phyloP scores from a whole-genome alignment of 2,888 invertebrate genomes.

The Drosophila mettleri region DNA sequence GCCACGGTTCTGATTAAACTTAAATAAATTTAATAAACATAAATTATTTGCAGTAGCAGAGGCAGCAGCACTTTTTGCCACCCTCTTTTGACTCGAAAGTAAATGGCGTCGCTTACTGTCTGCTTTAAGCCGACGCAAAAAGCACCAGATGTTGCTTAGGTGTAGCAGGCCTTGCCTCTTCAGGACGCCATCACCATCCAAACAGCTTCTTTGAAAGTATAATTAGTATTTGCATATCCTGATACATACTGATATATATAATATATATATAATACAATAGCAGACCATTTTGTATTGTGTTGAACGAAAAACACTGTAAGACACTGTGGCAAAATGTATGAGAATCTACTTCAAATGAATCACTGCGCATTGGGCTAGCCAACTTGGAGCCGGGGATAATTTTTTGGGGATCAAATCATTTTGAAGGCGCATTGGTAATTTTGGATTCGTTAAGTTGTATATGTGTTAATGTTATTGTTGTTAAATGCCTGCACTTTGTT shows the following conservation, averaged over 20 bases:
- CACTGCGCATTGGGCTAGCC: conserved; percentile 27
- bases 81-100: conserved; percentile 51
- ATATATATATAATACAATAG: background rate
- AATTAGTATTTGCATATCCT: conserved; percentile 79
- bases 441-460: conserved; percentile 22
- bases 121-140: conserved; percentile 74
- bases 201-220: conserved; percentile 75
- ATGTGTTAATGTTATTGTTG: conserved; percentile 40
- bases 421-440: conserved; percentile 33
- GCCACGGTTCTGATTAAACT: conserved; percentile 83
- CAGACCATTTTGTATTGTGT: conserved; percentile 54
- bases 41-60: conserved; percentile 80
- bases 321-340: no score
- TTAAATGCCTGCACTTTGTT: conserved; percentile 75
- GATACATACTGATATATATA: background rate
- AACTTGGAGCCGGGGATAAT: conserved; percentile 39
- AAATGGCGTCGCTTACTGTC: conserved; percentile 63
- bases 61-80: conserved; percentile 35
- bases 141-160: conserved; percentile 71
- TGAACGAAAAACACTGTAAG: conserved; percentile 37
- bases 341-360: no score
- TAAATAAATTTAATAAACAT: conserved; percentile 85
- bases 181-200: conserved; percentile 34
- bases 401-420: conserved; percentile 48
- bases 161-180: conserved; percentile 28